A percentile compares a stretch with the other conserved stretches of the same genome.
Evolutionary conservation across 2,888 invertebrate species (phyloP).

Genomic region (Dysmachus trigonus): DNA sequence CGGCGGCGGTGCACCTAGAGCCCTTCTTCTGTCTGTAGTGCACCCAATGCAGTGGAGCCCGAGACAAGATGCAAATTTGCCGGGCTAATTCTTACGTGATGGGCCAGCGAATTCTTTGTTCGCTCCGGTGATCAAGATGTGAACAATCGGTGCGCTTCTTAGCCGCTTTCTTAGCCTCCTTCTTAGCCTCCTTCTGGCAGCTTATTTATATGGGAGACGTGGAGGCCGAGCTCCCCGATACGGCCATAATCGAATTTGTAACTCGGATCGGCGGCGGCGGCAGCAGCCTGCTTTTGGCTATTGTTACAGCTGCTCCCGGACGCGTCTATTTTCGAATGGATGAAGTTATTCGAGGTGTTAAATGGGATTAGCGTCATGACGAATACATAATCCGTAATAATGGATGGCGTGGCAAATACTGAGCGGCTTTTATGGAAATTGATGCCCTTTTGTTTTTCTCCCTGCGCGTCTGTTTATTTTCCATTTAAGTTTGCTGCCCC

Average conservation of each 20-base stretch:
- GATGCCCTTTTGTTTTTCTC: not conserved
- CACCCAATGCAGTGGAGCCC: not conserved
- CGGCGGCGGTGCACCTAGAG: not conserved
- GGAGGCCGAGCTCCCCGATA: not conserved
- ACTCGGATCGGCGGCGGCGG: not conserved
- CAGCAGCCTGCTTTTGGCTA: not conserved
- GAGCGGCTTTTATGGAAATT: not conserved
- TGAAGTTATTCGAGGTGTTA: slow-evolving; percentile 18
- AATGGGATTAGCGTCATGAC: slow-evolving; percentile 2
- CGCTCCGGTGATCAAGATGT: slow-evolving; percentile 1
- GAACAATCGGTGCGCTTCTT: slow-evolving; percentile 13
- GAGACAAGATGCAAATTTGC: slow-evolving; percentile 7
- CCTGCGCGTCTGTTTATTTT: not conserved
- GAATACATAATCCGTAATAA: slow-evolving; percentile 10
- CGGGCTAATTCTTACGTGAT: slow-evolving; percentile 30
- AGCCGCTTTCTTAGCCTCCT: not conserved
- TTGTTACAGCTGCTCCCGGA: not conserved
- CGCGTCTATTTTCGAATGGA: not conserved
- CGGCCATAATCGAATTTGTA: slow-evolving; percentile 14
- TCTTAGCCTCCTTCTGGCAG: not conserved
- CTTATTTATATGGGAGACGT: not conserved
- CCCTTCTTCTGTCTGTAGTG: not conserved
- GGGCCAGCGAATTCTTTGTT: slow-evolving; percentile 1
- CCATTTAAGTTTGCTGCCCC: not conserved
- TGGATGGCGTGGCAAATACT: slow-evolving; percentile 16